Evolutionary conservation across 2,113 vertebrate genomes (phyloP).

Genomic region (Nesoenas mayeri): DNA sequence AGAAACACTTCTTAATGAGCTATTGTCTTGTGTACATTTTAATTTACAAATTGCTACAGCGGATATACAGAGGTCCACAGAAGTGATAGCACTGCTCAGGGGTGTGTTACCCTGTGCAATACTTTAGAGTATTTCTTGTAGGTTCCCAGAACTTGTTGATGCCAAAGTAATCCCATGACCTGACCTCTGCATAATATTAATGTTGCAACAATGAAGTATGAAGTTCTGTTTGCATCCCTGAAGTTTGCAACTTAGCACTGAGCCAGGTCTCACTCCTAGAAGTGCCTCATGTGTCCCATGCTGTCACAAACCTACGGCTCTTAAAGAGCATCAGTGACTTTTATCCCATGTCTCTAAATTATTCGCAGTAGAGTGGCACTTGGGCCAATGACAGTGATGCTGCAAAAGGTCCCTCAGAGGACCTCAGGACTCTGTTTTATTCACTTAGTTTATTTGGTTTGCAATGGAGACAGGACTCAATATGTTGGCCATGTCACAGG

Average conservation of each 20-base stretch:
- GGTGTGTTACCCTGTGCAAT: neutral
- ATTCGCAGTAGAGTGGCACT: neutral
- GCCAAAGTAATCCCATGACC: neutral
- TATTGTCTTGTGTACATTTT: slow-evolving; percentile 47
- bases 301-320: neutral
- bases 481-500: rapidly evolving
- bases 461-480: neutral
- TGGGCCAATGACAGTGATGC: neutral
- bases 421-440: neutral
- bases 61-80: neutral
- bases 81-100: neutral
- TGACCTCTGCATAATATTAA: neutral
- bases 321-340: neutral
- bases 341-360: neutral
- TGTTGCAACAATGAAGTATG: neutral
- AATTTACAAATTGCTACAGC: slow-evolving; percentile 23
- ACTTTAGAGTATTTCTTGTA: neutral
- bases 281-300: neutral
- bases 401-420: slow-evolving; percentile 5
- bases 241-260: neutral
- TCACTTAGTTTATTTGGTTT: neutral
- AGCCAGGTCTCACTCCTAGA: neutral
- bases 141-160: neutral
- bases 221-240: neutral
- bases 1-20: slow-evolving; percentile 43